Conservation (phyloP, 2,888 invertebrate genomes). For the Empis livida region DNA sequence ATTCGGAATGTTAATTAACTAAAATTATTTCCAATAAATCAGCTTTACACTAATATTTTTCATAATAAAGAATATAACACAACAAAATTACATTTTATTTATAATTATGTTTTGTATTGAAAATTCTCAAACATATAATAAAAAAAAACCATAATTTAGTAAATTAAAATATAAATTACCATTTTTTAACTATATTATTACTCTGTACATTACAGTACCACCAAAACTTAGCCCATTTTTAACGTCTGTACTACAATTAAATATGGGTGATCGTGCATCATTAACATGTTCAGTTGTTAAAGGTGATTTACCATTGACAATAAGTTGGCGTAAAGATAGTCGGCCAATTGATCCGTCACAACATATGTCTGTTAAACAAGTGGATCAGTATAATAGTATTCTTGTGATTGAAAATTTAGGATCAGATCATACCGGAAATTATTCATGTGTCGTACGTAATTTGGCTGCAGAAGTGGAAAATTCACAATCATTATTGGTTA, state of each 20-base stretch:
- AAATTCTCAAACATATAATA: too few relatives aligned
- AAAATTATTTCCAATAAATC: too few relatives aligned
- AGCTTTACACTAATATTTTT: too few relatives aligned
- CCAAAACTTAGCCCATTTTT: constrained; percentile 65
- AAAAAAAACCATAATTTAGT: too few relatives aligned
- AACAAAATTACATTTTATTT: too few relatives aligned
- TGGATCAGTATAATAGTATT: constrained; percentile 65
- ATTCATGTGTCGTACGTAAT: constrained; percentile 60
- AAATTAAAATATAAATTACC: too few relatives aligned
- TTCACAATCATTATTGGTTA: constrained; percentile 60
- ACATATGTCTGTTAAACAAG: constrained; percentile 54
- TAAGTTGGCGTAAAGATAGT: constrained; percentile 65
- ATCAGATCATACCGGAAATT: constrained; percentile 65
- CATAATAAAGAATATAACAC: too few relatives aligned
- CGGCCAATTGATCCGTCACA: constrained; percentile 48
- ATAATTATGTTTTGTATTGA: too few relatives aligned
- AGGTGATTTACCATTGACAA: constrained; percentile 62
- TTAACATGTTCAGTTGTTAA: constrained; percentile 62
- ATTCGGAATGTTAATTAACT: too few relatives aligned
- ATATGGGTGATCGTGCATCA: constrained; percentile 59
- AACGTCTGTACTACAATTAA: constrained; percentile 51
- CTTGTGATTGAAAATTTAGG: constrained; percentile 62
- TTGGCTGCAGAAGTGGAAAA: constrained; percentile 60
- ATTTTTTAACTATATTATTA: too few relatives aligned
- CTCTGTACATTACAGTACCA: constrained; percentile 41